phyloP scores from a whole-genome alignment of 2,797 vertebrate species.

The Schizopygopsis pylzovi region DNA sequence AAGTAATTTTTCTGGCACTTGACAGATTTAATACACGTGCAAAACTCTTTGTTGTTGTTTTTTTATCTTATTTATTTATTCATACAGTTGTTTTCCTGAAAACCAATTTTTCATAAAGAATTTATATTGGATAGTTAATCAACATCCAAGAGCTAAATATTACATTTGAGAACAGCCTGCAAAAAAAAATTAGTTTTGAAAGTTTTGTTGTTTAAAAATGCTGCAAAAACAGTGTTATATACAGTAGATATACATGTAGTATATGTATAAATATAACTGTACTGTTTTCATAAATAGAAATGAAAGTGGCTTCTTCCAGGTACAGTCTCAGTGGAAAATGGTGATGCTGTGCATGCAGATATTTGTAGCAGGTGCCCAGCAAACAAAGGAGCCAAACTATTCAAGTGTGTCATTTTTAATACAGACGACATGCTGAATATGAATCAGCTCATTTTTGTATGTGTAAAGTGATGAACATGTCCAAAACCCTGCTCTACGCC shows the following conservation, averaged over 20 bases:
- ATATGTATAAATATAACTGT: background rate
- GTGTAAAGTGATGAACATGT: background rate
- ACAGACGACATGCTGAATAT: constrained; percentile 13
- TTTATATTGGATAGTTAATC: background rate
- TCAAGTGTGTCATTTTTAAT: constrained; percentile 25
- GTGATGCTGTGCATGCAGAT: background rate
- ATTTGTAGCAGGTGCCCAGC: constrained; percentile 15
- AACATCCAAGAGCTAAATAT: background rate
- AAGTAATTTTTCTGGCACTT: background rate
- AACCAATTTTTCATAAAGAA: background rate
- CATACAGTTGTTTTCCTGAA: background rate
- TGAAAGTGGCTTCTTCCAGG: background rate
- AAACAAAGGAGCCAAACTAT: constrained; percentile 5
- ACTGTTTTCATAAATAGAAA: background rate
- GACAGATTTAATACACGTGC: constrained; percentile 6
- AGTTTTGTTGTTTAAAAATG: background rate
- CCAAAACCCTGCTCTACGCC: constrained; percentile 6
- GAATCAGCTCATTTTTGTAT: constrained; percentile 12
- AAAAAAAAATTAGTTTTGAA: background rate
- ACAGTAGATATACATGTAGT: background rate
- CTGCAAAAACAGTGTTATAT: background rate
- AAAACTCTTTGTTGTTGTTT: background rate
- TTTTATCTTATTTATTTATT: background rate
- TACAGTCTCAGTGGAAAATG: constrained; percentile 9
- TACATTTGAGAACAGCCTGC: background rate